Conservation (phyloP, 1,140 invertebrate species). For the Arctopsyche grandis region DNA sequence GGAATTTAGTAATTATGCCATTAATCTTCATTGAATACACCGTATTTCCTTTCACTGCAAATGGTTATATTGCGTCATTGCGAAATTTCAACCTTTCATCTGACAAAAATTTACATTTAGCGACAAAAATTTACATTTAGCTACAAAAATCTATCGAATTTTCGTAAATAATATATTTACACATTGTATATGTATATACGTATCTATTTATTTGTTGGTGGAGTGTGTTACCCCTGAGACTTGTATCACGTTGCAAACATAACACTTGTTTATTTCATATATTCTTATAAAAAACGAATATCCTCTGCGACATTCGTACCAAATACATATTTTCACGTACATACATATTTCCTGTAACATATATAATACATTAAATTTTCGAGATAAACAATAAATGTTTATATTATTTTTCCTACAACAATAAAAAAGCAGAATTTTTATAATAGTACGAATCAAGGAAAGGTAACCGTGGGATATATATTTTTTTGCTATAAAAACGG, state of each 20-base stretch:
- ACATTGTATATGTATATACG: neutral
- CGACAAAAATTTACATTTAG: neutral
- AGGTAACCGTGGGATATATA: no score
- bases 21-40: neutral
- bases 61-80: neutral
- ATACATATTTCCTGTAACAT: no score
- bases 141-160: neutral
- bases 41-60: neutral
- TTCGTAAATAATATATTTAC: neutral
- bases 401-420: no score
- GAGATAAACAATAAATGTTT: no score
- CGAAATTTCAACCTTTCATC: neutral
- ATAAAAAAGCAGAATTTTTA: no score
- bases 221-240: neutral
- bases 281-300: neutral
- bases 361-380: no score
- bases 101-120: neutral
- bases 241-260: conserved; percentile 11
- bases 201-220: neutral
- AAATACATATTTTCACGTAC: no score
- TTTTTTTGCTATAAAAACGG: no score
- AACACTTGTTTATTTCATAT: conserved; percentile 21
- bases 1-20: neutral
- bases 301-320: no score
- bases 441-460: no score